A percentile compares a stretch with the other conserved stretches of the same genome.
phyloP scores from a whole-genome alignment of 2,888 invertebrate genomes.

The Xanthia togata region DNA sequence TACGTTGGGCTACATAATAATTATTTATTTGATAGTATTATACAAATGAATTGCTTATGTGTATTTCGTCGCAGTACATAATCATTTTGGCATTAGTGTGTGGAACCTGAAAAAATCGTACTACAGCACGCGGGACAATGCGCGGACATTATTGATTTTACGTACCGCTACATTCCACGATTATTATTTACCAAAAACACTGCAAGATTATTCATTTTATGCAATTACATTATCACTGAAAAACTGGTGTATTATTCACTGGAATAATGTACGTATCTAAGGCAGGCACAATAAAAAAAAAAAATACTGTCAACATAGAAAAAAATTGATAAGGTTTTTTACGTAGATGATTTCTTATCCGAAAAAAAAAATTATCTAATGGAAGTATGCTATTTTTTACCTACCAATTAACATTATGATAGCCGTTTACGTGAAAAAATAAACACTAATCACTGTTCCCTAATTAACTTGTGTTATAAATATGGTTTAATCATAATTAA shows the following conservation, averaged over 20 bases:
- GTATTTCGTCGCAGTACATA: conserved; percentile 44
- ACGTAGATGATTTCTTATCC: background rate
- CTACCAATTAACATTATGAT: conserved; percentile 62
- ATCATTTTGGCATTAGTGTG: conserved; percentile 51
- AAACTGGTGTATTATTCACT: conserved; percentile 35
- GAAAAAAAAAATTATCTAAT: conserved; percentile 21
- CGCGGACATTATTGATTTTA: conserved; percentile 88
- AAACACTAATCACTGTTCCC: conserved; percentile 68
- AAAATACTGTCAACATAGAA: conserved; percentile 32
- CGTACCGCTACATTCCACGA: conserved; percentile 74
- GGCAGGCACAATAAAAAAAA: conserved; percentile 25
- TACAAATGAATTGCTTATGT: background rate
- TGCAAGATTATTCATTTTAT: conserved; percentile 52
- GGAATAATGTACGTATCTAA: conserved; percentile 7
- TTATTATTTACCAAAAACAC: conserved; percentile 78
- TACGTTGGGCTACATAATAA: background rate
- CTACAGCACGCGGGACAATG: conserved; percentile 71
- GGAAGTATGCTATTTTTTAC: conserved; percentile 48
- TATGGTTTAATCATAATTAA: conserved; percentile 79
- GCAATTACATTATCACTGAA: conserved; percentile 43
- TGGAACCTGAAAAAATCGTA: conserved; percentile 64
- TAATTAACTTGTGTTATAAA: conserved; percentile 83
- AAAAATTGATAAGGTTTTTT: conserved; percentile 21
- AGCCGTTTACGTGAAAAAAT: conserved; percentile 61
- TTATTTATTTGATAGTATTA: conserved; percentile 9